These are phyloP conservation scores for Actenoides hombroni DNA, from an alignment of 2,113 vertebrate species.

Conservation along the genomic window DNA sequence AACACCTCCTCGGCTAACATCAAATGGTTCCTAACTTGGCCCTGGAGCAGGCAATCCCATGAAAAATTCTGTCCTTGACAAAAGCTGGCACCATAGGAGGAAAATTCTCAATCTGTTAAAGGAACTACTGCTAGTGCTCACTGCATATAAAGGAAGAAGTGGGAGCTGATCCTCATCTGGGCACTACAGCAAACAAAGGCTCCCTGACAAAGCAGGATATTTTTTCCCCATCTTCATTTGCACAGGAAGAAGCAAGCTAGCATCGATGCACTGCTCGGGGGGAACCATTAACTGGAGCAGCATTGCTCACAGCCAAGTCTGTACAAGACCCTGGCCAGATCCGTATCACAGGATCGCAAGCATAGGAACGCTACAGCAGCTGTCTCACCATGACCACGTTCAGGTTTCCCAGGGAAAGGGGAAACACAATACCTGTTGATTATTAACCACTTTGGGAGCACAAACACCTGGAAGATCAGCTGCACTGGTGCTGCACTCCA, in stretches of 20 bases:
- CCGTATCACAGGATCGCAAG: background rate
- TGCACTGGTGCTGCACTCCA: background rate
- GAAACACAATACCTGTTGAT: background rate
- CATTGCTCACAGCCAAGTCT: background rate
- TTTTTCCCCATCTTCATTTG: accelerated
- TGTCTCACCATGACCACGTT: accelerated
- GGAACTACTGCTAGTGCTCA: background rate
- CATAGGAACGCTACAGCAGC: background rate
- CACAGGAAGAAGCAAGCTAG: background rate
- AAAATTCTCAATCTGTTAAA: background rate
- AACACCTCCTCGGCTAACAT: background rate
- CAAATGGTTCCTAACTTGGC: background rate
- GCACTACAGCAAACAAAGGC: background rate
- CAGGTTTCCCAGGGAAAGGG: background rate
- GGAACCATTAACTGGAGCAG: background rate
- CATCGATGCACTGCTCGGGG: background rate
- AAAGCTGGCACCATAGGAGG: background rate
- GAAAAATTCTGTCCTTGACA: background rate
- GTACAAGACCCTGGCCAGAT: background rate
- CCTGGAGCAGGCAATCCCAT: background rate
- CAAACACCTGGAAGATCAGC: background rate
- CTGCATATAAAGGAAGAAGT: background rate
- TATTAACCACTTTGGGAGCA: background rate
- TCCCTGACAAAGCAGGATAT: background rate
- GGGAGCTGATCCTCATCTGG: background rate